phyloP scores from a whole-genome alignment of 2,888 invertebrate species.

The Lithophane leautieri region DNA sequence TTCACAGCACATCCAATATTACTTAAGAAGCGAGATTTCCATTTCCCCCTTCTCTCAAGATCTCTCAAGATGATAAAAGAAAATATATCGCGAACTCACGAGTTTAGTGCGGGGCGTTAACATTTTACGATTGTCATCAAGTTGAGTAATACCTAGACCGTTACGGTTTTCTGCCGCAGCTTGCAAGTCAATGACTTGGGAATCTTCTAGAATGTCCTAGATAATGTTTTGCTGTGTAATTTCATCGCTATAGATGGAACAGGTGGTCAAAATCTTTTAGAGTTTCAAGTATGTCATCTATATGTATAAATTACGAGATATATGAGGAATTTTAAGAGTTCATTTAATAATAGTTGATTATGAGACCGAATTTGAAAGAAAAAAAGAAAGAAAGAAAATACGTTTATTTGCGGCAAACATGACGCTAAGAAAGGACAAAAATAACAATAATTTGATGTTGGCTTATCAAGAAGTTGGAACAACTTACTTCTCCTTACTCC shows the following conservation, averaged over 20 bases:
- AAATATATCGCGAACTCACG: conserved; percentile 50
- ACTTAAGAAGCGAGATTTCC: conserved; percentile 1
- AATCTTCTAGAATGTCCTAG: conserved; percentile 45
- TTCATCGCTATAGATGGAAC: conserved; percentile 18
- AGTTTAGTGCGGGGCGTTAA: conserved; percentile 64
- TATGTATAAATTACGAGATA: not conserved
- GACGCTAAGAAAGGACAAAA: too few relatives aligned
- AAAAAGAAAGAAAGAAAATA: too few relatives aligned
- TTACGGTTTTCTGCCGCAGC: conserved; percentile 37
- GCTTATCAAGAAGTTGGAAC: not conserved
- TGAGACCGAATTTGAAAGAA: too few relatives aligned
- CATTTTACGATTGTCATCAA: conserved; percentile 68
- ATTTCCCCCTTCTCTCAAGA: conserved; percentile 15
- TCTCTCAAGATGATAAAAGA: conserved; percentile 41
- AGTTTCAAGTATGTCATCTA: not conserved
- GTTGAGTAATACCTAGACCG: conserved; percentile 56
- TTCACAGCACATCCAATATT: conserved; percentile 12
- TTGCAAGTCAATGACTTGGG: conserved; percentile 45
- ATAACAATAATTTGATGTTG: too few relatives aligned
- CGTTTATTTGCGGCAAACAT: too few relatives aligned
- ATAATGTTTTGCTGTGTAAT: conserved; percentile 19
- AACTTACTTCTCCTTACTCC: too few relatives aligned
- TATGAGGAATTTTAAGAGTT: not conserved
- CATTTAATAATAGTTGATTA: not conserved
- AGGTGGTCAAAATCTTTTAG: conserved; percentile 14